Base-by-base conservation (phyloP, 2,797 vertebrate species). In the Glossophaga mutica region DNA sequence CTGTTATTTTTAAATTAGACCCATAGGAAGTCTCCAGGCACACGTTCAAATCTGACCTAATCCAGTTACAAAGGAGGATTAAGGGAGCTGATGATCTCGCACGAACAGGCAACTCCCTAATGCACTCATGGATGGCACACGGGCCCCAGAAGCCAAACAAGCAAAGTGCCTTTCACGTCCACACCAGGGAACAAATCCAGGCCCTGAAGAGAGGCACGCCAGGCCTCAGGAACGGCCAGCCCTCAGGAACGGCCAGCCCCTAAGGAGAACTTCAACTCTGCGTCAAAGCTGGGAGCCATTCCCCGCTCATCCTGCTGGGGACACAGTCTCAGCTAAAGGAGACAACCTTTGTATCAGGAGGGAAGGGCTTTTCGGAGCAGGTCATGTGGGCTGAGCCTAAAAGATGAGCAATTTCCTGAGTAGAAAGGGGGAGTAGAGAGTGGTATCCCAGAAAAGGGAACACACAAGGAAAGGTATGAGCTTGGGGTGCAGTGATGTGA, bases 51-150 rank as follows among this genome's bases (percentile, higher is more conserved):
- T 42, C 90, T 96, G 82, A 95, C 87, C 48, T 89, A 84, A 95
- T 83, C 87, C 76, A 81, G 26, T 87, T 52, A 97, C 91, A 93
- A 90, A 95, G 62, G 57, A 94, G 71, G 94, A 96, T 95, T 94
- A 95, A 92, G 78, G 73, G 39, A 59, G 42, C 68, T 81, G 62
- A 83, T 65, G 91, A 71, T 65, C 67, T 87, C 2, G 1, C 95
- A 87, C 0, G 2, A 95, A 96, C 24, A 94, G 96, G 88, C 92
- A 87, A 87, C 88, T 94, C 91, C 92, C 94, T 79, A 19, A n/a
- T 37, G 34, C 67, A 46, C 65, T 67, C 70, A 83, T 12, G 42
- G 67, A 87, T 76, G 71, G 50, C 86, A 62, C 77, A 32, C 16
- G 21, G 34, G 68, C 37, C 26, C 52, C 55, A 78, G 77, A 15